A percentile compares a stretch with the other conserved stretches of the same genome.
Evolutionary conservation across 2,797 vertebrate genomes (phyloP).

Genomic region (Leucoraja ocellata): DNA sequence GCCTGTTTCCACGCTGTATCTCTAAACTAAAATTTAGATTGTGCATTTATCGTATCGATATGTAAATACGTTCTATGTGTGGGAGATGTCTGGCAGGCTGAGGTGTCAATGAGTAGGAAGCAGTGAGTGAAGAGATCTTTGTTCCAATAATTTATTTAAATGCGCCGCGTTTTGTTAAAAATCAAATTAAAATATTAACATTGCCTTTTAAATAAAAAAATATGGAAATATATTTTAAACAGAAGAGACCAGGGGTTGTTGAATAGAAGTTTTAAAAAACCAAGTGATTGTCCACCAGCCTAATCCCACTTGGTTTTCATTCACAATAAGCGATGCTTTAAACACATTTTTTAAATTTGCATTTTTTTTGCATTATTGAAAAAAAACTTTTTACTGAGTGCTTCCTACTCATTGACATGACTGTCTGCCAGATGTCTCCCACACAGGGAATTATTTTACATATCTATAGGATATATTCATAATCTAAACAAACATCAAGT

Average conservation of each 20-base stretch:
- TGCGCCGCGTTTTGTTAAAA: neutral
- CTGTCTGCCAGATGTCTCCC: neutral
- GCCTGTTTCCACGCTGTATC: no score
- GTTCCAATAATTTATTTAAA: neutral
- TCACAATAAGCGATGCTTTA: neutral
- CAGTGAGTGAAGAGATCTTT: neutral
- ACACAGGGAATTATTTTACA: neutral
- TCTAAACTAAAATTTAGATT: neutral
- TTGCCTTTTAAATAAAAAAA: neutral
- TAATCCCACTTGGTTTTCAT: neutral
- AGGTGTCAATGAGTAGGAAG: neutral
- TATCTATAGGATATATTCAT: neutral
- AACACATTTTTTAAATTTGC: neutral
- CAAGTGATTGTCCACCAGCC: neutral
- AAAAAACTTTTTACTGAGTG: neutral
- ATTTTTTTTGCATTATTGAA: neutral
- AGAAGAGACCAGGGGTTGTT: neutral
- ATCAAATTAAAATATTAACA: neutral
- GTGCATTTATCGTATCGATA: neutral
- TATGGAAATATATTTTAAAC: neutral
- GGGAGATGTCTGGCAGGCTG: constrained; percentile 7
- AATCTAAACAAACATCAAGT: neutral
- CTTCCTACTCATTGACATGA: neutral
- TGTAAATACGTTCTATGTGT: constrained; percentile 23
- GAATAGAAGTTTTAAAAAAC: neutral